These are phyloP conservation scores for Drosophila repletoides DNA, from an alignment of 1,140 invertebrate species.

Conservation along the genomic window DNA sequence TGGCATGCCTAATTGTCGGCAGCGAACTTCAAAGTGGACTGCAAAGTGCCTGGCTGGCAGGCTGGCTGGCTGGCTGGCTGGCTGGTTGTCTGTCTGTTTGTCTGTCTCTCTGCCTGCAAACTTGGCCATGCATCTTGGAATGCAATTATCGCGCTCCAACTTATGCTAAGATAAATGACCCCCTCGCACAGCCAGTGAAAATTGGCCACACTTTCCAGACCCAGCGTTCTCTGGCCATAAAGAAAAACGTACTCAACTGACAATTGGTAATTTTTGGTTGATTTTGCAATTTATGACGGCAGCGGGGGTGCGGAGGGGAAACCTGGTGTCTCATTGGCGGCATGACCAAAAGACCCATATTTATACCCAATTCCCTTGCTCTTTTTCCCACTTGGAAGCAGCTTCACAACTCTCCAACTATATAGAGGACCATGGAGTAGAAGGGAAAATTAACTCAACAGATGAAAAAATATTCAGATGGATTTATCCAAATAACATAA, in stretches of 20 bases:
- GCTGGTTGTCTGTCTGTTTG: too few relatives aligned
- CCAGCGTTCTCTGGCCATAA: slow-evolving; percentile 26
- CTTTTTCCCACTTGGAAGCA: not conserved
- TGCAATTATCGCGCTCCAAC: slow-evolving; percentile 77
- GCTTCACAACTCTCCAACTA: not conserved
- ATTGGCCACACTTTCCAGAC: slow-evolving; percentile 69
- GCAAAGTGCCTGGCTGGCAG: not conserved
- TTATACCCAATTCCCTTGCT: not conserved
- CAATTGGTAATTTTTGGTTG: slow-evolving; percentile 64
- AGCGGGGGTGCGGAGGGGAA: not conserved
- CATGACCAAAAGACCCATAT: slow-evolving; percentile 58
- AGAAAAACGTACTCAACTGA: slow-evolving; percentile 32
- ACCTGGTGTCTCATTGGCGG: slow-evolving; percentile 28
- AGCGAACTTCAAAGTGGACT: slow-evolving; percentile 61
- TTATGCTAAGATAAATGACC: slow-evolving; percentile 76
- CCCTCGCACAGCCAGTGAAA: slow-evolving; percentile 36
- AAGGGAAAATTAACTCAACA: too few relatives aligned
- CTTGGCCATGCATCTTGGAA: slow-evolving; percentile 50
- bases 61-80: too few relatives aligned
- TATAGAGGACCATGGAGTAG: too few relatives aligned
- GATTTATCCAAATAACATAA: too few relatives aligned
- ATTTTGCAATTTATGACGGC: slow-evolving; percentile 61
- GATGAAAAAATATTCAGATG: too few relatives aligned
- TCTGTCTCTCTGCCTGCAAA: not conserved
- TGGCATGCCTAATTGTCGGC: slow-evolving; percentile 76